Conservation (phyloP, 2,888 invertebrate genomes). For the Pristionchus exspectatus region DNA sequence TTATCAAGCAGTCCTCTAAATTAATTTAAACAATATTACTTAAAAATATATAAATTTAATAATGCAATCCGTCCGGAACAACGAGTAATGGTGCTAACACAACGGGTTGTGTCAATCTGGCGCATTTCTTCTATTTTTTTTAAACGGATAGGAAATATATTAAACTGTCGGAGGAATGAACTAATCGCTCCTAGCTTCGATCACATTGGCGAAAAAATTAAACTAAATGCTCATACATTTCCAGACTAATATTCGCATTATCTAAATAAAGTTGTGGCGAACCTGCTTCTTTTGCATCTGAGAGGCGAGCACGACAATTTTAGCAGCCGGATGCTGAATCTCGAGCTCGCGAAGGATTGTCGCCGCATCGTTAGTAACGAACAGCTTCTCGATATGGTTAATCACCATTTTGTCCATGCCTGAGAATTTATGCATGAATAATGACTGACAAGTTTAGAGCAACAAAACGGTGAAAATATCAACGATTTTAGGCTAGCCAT, state of each 20-base stretch:
- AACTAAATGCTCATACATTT: background rate
- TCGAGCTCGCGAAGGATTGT: constrained; percentile 87
- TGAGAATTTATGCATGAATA: constrained; percentile 63
- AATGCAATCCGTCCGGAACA: too few species aligned
- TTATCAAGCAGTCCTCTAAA: constrained; percentile 59
- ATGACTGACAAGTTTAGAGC: too few species aligned
- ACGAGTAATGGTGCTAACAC: too few species aligned
- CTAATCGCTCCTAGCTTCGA: too few species aligned
- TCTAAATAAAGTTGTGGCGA: background rate
- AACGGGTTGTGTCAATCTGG: too few species aligned
- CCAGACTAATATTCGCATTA: background rate
- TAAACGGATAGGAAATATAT: too few species aligned
- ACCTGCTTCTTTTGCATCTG: constrained; percentile 91
- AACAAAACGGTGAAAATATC: too few species aligned
- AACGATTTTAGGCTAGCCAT: too few species aligned
- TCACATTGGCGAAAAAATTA: too few species aligned
- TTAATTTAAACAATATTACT: background rate
- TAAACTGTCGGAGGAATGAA: too few species aligned
- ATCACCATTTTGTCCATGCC: constrained; percentile 97
- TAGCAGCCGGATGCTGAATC: constrained; percentile 98
- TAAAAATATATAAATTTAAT: too few species aligned
- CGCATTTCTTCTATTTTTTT: too few species aligned
- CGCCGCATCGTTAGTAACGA: constrained; percentile 98
- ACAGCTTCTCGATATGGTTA: constrained; percentile 97
- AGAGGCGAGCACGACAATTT: constrained; percentile 94